Evolutionary conservation across 2,113 vertebrate species (phyloP), one percentile per base, ranked within the genome.

Genomic region (Willisornis vidua): DNA sequence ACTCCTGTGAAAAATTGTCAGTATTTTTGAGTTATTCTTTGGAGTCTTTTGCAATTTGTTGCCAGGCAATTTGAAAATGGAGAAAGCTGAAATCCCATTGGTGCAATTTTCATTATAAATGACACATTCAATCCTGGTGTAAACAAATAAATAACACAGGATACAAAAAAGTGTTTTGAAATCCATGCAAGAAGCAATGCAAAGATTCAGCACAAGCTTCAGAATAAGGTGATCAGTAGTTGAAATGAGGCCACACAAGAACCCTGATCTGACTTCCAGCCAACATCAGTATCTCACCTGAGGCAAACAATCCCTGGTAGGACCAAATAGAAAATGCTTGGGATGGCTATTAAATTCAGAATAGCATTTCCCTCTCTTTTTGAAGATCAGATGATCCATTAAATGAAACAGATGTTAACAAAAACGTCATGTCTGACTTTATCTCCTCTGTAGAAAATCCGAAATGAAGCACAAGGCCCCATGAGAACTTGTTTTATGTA

Each of bases 341-440:
- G 14, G 9, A 8, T 52, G 6, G 9, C 6, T 74, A 51, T 65
- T 62, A 18, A 70, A 37, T 41, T 76, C 49, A 55, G 15, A 35
- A 25, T 24, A 23, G 8, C 3, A 7, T 65, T 76, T 83, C 8
- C 23, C 4, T 31, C 7, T 26, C 5, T 22, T 25, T 51, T 15
- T 45, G 17, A 82, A 65, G 22, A 41, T 37, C 15, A 65, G 41
- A 5, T 7, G 10, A 48, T 45, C 7, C 19, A 14, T 29, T 33
- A n/a, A 75, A 61, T 37, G 28, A 59, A 63, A 31, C 2, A 35
- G 12, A 45, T 25, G 7, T 8, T 25, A 63, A 5, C 33, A 61
- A 65, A 71, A 43, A 1, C 3, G 4, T 29, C 0, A 11, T 23
- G 12, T 87, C 28, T 63, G 20, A 2, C 35, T 67, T 0, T 7